phyloP scores from a whole-genome alignment of 2,113 vertebrate genomes.

The Colossoma macropomum region DNA sequence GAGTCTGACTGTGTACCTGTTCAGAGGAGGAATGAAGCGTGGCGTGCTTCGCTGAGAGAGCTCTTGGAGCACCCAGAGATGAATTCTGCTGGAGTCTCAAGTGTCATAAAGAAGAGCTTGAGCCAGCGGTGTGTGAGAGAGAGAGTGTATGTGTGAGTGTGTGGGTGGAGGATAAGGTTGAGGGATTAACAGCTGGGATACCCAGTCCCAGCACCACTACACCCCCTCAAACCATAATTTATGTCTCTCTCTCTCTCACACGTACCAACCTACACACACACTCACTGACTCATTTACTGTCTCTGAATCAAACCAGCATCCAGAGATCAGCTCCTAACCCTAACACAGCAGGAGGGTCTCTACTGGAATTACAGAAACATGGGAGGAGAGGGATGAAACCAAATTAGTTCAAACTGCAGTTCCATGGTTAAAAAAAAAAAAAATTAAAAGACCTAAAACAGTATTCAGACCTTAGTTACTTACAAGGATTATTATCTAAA shows the following conservation, averaged over 20 bases:
- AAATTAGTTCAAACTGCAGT: no score
- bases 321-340: slow-evolving; percentile 73
- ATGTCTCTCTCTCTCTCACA: slow-evolving; percentile 51
- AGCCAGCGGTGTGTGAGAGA: slow-evolving; percentile 28
- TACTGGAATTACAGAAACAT: background rate
- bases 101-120: slow-evolving; percentile 65
- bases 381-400: background rate
- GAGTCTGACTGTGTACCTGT: slow-evolving; percentile 38
- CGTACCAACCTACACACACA: slow-evolving; percentile 53
- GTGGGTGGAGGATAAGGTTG: slow-evolving; percentile 65
- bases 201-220: slow-evolving; percentile 30
- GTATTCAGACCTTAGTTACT: no score
- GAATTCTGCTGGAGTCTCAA: slow-evolving; percentile 64
- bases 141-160: slow-evolving; percentile 3
- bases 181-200: slow-evolving; percentile 65
- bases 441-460: no score
- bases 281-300: slow-evolving; percentile 65
- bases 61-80: slow-evolving; percentile 37
- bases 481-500: no score
- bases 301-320: slow-evolving; percentile 75
- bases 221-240: slow-evolving; percentile 52
- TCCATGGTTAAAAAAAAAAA: no score
- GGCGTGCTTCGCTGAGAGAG: slow-evolving; percentile 28
- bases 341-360: slow-evolving; percentile 54
- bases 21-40: slow-evolving; percentile 33